A percentile compares a stretch with the other conserved stretches of the same genome.
Evolutionary conservation across 2,888 invertebrate genomes (phyloP).

Genomic region (Bombyx huttoni): DNA sequence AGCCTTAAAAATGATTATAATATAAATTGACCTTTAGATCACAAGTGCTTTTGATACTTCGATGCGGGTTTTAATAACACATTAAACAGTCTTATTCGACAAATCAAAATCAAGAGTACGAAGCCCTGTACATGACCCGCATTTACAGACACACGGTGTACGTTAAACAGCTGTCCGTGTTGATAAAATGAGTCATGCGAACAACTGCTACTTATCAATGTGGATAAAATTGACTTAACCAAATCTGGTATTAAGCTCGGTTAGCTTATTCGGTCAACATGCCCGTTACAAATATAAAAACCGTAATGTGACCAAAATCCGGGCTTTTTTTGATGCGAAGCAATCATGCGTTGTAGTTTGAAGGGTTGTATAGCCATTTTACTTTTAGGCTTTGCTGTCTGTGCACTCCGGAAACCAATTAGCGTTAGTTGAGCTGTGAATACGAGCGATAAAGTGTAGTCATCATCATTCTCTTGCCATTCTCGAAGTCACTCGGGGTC

Average conservation of each 20-base stretch:
- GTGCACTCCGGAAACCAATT: too few relatives aligned
- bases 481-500: too few relatives aligned
- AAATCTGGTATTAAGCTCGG: neutral
- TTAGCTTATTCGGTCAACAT: neutral
- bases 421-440: too few relatives aligned
- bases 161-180: constrained; percentile 1
- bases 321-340: too few relatives aligned
- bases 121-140: constrained; percentile 1
- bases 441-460: too few relatives aligned
- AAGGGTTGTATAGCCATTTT: too few relatives aligned
- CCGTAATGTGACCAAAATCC: too few relatives aligned
- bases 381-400: too few relatives aligned
- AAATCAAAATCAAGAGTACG: neutral
- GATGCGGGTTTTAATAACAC: neutral
- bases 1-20: too few relatives aligned
- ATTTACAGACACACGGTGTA: constrained; percentile 1
- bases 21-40: too few relatives aligned
- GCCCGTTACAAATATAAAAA: neutral
- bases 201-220: neutral
- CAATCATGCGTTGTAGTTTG: too few relatives aligned
- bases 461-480: too few relatives aligned
- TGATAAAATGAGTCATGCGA: constrained; percentile 2
- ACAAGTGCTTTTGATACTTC: neutral
- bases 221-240: neutral
- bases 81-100: neutral